Conservation (phyloP, 1,140 invertebrate species). For the Trachymyrmex septentrionalis region DNA sequence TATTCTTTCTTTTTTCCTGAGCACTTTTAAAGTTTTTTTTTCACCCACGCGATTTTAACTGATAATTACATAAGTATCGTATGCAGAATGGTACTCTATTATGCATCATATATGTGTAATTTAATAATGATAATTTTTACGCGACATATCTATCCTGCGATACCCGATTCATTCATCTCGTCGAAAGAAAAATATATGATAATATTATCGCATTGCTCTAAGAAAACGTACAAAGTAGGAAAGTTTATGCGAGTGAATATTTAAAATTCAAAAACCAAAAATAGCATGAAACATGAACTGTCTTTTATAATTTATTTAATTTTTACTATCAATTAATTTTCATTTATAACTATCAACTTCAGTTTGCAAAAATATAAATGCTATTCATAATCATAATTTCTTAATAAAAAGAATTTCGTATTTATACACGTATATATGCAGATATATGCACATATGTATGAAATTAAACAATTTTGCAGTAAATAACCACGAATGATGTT, state of each 20-base stretch:
- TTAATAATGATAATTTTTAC: slow-evolving; percentile 43
- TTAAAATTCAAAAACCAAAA: background rate
- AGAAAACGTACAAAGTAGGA: background rate
- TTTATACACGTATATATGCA: slow-evolving; percentile 4
- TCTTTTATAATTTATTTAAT: background rate
- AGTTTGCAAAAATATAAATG: background rate
- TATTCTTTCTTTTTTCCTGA: background rate
- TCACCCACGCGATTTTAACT: background rate
- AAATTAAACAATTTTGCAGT: background rate
- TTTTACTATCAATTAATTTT: background rate
- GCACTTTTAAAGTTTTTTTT: background rate
- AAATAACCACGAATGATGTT: background rate
- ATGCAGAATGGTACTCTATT: background rate
- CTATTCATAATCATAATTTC: background rate
- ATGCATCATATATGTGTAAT: slow-evolving; percentile 1
- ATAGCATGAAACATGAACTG: background rate
- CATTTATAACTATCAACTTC: background rate
- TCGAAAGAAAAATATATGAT: slow-evolving; percentile 14
- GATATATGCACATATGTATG: background rate
- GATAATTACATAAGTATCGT: slow-evolving; percentile 22
- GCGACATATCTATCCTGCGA: background rate
- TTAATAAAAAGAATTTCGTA: background rate
- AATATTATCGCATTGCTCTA: background rate
- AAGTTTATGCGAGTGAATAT: background rate
- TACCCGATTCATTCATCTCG: slow-evolving; percentile 31